These are phyloP conservation scores for Gymnosoma rotundatum DNA, from an alignment of 2,888 invertebrate species.

Conservation along the genomic window DNA sequence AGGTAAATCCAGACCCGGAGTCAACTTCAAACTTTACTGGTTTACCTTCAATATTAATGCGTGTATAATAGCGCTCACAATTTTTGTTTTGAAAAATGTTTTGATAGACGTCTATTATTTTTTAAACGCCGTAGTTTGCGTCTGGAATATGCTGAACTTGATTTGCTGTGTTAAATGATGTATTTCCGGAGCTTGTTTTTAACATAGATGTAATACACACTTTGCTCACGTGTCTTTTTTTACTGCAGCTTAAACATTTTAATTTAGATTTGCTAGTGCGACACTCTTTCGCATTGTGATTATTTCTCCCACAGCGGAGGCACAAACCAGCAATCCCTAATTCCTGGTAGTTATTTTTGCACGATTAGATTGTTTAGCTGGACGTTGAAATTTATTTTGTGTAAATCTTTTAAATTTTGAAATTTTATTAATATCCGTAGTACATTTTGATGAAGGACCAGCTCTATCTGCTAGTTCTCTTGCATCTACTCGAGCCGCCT, in stretches of 20 bases:
- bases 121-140: neutral
- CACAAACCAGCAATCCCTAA: constrained; percentile 3
- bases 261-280: constrained; percentile 7
- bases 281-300: constrained; percentile 10
- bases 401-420: neutral
- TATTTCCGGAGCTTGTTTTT: neutral
- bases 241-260: constrained; percentile 18
- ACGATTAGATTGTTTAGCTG: neutral
- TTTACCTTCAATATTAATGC: neutral
- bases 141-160: neutral
- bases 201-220: constrained; percentile 20
- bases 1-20: constrained; percentile 26
- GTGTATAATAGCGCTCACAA: too few relatives aligned
- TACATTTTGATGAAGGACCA: neutral
- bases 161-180: neutral
- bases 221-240: constrained; percentile 12
- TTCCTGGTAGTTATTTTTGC: neutral
- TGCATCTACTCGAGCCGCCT: constrained; percentile 1
- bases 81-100: too few relatives aligned
- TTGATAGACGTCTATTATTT: neutral
- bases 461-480: neutral
- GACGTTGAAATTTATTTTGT: neutral
- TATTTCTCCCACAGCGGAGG: constrained; percentile 18
- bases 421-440: constrained; percentile 10
- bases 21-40: neutral